phyloP scores from a whole-genome alignment of 92 coral and sea anemone species.

The Umimayanthus kanabou region DNA sequence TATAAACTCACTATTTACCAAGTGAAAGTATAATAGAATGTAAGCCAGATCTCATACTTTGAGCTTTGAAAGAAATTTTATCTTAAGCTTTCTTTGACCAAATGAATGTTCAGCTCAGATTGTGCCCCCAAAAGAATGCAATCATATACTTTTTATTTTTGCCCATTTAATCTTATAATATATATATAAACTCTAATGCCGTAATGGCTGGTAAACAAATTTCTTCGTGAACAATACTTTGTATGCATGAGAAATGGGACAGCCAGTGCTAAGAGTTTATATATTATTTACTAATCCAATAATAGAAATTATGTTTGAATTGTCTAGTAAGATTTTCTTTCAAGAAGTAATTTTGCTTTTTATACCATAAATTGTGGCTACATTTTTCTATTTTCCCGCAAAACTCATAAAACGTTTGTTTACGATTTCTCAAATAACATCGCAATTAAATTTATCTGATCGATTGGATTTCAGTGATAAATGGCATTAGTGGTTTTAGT shows the following conservation, averaged over 20 bases:
- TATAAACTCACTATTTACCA: background rate
- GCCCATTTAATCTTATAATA: background rate
- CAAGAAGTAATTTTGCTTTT: background rate
- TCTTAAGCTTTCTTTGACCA: background rate
- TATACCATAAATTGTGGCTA: background rate
- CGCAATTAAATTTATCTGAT: conserved; percentile 5
- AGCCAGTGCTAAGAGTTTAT: background rate
- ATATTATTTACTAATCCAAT: background rate
- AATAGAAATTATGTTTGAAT: background rate
- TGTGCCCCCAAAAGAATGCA: background rate
- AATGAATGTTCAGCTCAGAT: background rate
- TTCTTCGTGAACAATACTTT: background rate
- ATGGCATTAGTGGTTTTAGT: conserved; percentile 11
- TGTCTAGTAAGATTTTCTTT: background rate
- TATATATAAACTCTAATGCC: background rate
- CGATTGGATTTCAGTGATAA: conserved; percentile 1
- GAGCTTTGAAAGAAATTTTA: background rate
- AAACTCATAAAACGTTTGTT: background rate
- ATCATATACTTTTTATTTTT: background rate
- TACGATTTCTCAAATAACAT: background rate
- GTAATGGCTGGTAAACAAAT: background rate
- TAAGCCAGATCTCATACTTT: no score
- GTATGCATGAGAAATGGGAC: background rate
- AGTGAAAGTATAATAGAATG: no score
- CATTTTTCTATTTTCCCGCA: background rate